phyloP scores from a whole-genome alignment of 2,113 vertebrate species.

The Rhinolophus sinicus region DNA sequence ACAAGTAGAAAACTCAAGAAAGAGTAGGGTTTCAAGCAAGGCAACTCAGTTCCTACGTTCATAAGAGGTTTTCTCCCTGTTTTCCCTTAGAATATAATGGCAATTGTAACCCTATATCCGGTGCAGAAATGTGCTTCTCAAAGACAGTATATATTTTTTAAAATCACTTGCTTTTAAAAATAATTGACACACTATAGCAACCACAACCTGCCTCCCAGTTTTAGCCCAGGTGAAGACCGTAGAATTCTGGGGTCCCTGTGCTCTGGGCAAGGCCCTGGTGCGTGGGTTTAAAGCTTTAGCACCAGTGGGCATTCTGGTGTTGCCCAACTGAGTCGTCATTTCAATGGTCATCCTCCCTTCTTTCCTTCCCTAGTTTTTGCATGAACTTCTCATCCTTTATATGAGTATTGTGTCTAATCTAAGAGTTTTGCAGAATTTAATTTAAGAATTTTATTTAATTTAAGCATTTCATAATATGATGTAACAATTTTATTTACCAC shows the following conservation, averaged over 20 bases:
- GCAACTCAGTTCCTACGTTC: neutral
- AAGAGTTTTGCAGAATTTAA: neutral
- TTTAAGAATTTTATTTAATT: neutral
- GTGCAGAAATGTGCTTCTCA: neutral
- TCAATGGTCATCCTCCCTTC: neutral
- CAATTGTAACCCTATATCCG: neutral
- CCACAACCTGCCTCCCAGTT: neutral
- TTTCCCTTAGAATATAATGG: neutral
- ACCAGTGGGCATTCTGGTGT: accelerated
- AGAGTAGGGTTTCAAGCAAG: neutral
- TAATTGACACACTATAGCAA: neutral
- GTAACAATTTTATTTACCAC: neutral
- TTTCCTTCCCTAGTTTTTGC: neutral
- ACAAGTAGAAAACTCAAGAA: neutral
- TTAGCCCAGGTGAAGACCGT: accelerated
- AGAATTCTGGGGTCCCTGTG: neutral
- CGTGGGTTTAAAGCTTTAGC: accelerated
- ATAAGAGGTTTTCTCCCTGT: neutral
- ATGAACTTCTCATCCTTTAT: neutral
- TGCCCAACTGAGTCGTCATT: accelerated
- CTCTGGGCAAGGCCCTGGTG: neutral
- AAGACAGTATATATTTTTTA: neutral
- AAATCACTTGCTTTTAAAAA: neutral
- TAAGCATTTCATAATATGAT: neutral
- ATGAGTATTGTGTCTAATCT: neutral